phyloP scores from a whole-genome alignment of 2,797 vertebrate species.

The Semotilus atromaculatus region DNA sequence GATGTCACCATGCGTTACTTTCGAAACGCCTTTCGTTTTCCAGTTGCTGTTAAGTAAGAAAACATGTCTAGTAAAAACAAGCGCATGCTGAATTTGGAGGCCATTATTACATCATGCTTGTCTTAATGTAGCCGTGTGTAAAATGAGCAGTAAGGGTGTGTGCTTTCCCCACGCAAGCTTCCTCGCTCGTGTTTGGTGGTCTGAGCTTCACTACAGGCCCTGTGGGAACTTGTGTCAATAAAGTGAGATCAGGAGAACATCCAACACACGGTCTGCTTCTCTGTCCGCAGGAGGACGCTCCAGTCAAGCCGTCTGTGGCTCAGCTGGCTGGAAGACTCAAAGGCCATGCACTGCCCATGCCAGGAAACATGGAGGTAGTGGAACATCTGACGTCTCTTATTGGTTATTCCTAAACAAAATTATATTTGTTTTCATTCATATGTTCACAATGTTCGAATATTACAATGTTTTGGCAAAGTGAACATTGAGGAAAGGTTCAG shows the following conservation, averaged over 20 bases:
- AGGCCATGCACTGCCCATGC: slow-evolving; percentile 78
- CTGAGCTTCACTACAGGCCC: slow-evolving; percentile 38
- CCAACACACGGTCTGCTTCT: slow-evolving; percentile 31
- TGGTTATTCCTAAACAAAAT: neutral
- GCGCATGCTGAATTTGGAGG: slow-evolving; percentile 18
- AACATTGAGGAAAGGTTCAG: neutral
- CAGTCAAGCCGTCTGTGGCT: slow-evolving; percentile 86
- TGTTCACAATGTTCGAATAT: neutral
- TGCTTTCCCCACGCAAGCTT: slow-evolving; percentile 1
- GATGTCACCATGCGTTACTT: slow-evolving; percentile 44
- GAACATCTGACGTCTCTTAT: neutral
- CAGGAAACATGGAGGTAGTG: slow-evolving; percentile 81
- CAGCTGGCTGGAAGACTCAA: slow-evolving; percentile 89
- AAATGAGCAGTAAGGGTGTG: slow-evolving; percentile 27
- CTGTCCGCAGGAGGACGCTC: slow-evolving; percentile 71
- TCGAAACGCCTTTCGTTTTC: slow-evolving; percentile 44
- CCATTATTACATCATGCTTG: slow-evolving; percentile 37
- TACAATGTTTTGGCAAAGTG: neutral
- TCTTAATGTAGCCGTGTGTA: slow-evolving; percentile 37
- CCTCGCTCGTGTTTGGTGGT: slow-evolving; percentile 32
- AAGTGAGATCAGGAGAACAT: slow-evolving; percentile 33
- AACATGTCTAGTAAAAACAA: slow-evolving; percentile 51
- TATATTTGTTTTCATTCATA: neutral
- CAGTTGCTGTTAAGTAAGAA: slow-evolving; percentile 52
- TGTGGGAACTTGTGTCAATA: slow-evolving; percentile 45